Conservation (phyloP, 2,797 vertebrate genomes). For the Apogon talboti region DNA sequence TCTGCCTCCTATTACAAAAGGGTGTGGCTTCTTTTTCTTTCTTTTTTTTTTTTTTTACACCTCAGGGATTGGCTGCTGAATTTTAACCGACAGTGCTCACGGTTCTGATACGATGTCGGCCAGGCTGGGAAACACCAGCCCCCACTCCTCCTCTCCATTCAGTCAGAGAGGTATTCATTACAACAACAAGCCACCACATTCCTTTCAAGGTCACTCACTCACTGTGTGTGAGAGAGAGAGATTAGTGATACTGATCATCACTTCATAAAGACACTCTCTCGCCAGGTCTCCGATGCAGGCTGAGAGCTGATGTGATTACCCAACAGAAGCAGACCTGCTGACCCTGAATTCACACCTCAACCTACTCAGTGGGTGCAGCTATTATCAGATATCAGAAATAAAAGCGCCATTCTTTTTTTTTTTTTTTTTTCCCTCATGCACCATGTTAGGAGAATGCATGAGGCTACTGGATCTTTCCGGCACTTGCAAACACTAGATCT, state of each 20-base stretch:
- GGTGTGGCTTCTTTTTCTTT: conserved; percentile 17
- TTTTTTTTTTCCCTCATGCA: neutral
- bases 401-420: neutral
- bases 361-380: too few relatives aligned
- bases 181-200: conserved; percentile 46
- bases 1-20: neutral
- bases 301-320: neutral
- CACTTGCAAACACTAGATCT: neutral
- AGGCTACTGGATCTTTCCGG: neutral
- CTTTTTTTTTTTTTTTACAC: neutral
- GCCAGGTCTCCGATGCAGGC: neutral
- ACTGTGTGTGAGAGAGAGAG: conserved; percentile 9
- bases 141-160: conserved; percentile 28
- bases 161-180: conserved; percentile 44
- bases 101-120: neutral
- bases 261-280: conserved; percentile 7
- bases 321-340: too few relatives aligned
- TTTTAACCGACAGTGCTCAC: neutral
- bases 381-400: neutral
- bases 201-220: conserved; percentile 42
- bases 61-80: conserved; percentile 22
- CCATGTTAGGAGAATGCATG: neutral
- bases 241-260: conserved; percentile 28
- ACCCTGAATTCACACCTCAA: too few relatives aligned
- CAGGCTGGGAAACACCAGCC: conserved; percentile 22